Base-by-base conservation (phyloP, 1,140 invertebrate species). In the Papilio glaucus region DNA sequence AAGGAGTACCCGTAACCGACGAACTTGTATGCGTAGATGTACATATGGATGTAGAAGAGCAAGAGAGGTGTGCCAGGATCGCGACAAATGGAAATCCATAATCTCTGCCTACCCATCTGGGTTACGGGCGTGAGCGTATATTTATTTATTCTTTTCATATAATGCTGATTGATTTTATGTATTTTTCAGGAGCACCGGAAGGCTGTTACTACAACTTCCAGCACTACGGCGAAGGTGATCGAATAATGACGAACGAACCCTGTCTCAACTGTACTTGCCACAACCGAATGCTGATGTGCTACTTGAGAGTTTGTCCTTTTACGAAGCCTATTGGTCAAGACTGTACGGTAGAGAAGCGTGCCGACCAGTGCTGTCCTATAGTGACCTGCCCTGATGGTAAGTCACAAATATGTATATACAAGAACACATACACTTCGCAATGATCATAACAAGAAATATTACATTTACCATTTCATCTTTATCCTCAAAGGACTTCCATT, bases 211-310 rank as follows among this genome's bases (percentile, higher is more conserved):
- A 98, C 94, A 98, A 98, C 94, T 98, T 97, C 87, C 96, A 98
- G 89, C 97, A 97, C 85, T 98, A 99, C 92, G 95, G 96, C 76
- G 97, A 98, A 94, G 97, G 98, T 63, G 97, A 98, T 85, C 95
- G 97, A 82, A 98, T 99, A 84, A 95, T 98, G 90, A 98, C 98
- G 72, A 98, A 98, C 93, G 98, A 99, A 90, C 97, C 98, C 78
- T 99, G 98, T 93, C 94, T 99, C 39, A 99, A 99, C 93, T 99
- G 98, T 93, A 98, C 98, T 69, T 99, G 98, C 91, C 96, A 97
- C 93, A 98, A 98, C 85, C 95, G 96, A 81, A 98, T 98, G 97
- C 94, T 99, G 57, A 98, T 98, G 98, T 99, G 98, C 86, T 99
- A 98, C 91, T 93, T 99, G 71, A 95, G 96, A 85, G 97, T 98